These are phyloP conservation scores for Eulemur mongoz DNA, from an alignment of 2,797 vertebrate genomes.

Conservation along the genomic window DNA sequence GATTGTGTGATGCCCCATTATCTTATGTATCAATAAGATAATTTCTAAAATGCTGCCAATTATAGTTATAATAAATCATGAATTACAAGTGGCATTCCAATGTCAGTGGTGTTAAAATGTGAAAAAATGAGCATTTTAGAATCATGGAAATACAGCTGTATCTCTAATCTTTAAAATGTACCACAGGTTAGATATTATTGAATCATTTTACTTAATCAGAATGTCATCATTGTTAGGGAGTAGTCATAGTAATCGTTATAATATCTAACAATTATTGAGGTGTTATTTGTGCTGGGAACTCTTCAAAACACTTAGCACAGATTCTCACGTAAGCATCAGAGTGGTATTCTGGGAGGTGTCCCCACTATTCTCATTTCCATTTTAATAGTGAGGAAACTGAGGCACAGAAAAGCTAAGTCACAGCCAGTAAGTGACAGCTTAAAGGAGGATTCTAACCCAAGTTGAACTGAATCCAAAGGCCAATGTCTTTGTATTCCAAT, in stretches of 20 bases:
- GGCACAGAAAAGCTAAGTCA: not conserved
- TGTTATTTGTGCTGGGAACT: not conserved
- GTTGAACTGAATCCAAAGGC: not conserved
- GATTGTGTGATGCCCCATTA: not conserved
- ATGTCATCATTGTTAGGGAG: not conserved
- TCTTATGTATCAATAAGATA: not conserved
- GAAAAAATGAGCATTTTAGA: not conserved
- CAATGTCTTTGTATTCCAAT: not conserved
- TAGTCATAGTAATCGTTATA: not conserved
- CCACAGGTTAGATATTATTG: not conserved
- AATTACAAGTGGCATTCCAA: not conserved
- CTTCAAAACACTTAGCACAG: not conserved
- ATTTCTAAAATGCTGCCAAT: not conserved
- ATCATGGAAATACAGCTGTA: not conserved
- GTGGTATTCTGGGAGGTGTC: not conserved
- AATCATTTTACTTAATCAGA: not conserved
- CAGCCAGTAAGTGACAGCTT: not conserved
- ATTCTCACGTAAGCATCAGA: not conserved
- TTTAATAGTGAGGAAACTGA: not conserved
- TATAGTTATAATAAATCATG: not conserved
- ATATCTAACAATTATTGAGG: not conserved
- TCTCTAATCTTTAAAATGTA: not conserved
- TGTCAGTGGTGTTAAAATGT: not conserved
- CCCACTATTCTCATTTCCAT: not conserved
- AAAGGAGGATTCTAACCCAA: not conserved